Evolutionary conservation across 2,113 vertebrate genomes (phyloP), one percentile per base, ranked within the genome.

Genomic region (Nerophis ophidion): DNA sequence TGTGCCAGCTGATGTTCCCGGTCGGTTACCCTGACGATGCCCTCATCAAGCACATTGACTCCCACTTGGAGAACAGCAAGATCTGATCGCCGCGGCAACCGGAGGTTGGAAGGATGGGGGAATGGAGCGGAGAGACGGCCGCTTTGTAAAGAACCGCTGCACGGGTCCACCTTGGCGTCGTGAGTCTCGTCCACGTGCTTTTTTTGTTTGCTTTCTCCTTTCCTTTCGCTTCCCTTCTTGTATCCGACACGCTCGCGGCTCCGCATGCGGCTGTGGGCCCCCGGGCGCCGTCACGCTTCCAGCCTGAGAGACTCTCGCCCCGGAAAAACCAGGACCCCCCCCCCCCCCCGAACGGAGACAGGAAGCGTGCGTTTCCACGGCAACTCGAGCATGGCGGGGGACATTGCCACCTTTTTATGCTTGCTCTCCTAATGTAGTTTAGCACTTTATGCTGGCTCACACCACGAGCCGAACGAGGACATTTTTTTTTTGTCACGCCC

Each of bases 1-100:
- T 98, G 74, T 98, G 95, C 86, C 96, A 98, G 85, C 89, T 97
- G 78, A 94, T 95, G 60, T 98, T 98, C 84, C 96, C 96, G 6
- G 85, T 96, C 5, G 94, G 94, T 40, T 98, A 98, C 86, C 96
- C 96, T 0, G 96, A 98, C 34, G 96, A 97, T 52, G 95, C 94
- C 63, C 93, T 98, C 86, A 93, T 98, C 88, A 98, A 98, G 88
- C 96, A 98, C 91, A 98, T 98, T 75, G 96, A 98, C 87, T 95
- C 96, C 47, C 95, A 98, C 87, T 91, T 98, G 89, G 96, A 98
- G 88, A 97, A 98, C 92, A 98, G 96, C 94, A 98, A 97, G 90
- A 98, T 98, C 87, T 98, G 93, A 91, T 62, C 26, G 40, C 69
- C 74, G 63, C 57, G 66, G 76, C 77, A 71, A 77, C 44, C 35